Conservation (phyloP, 1,140 invertebrate species). For the Macrosteles quadrilineatus region DNA sequence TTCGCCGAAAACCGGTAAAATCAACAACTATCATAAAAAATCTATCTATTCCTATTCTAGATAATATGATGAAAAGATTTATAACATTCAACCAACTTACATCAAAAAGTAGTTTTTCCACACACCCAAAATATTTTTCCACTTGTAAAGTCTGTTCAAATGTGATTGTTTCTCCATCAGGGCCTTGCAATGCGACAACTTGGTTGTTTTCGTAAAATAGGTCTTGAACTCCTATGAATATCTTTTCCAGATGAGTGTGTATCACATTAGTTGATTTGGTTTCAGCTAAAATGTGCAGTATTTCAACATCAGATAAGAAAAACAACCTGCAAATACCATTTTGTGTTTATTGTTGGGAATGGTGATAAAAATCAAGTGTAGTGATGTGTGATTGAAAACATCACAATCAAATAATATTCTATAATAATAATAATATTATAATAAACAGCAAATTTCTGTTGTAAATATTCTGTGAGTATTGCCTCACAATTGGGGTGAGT, state of each 20-base stretch:
- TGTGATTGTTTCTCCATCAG: constrained; percentile 77
- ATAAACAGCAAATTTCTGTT: too few relatives aligned
- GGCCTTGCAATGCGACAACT: constrained; percentile 82
- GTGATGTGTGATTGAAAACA: too few relatives aligned
- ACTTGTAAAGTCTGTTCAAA: constrained; percentile 73
- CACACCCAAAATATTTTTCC: constrained; percentile 59
- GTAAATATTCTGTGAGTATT: too few relatives aligned
- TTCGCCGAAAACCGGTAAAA: too few relatives aligned
- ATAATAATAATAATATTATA: too few relatives aligned
- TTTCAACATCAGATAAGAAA: constrained; percentile 94
- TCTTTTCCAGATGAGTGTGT: constrained; percentile 89
- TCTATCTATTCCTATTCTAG: background rate
- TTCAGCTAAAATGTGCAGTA: constrained; percentile 93
- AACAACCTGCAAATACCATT: constrained; percentile 82
- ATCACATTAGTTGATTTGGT: constrained; percentile 85
- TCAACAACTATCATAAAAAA: background rate
- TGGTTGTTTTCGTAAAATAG: constrained; percentile 76
- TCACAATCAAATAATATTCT: too few relatives aligned
- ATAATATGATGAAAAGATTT: background rate
- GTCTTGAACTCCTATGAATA: constrained; percentile 78
- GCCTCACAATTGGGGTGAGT: too few relatives aligned
- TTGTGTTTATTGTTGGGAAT: too few relatives aligned
- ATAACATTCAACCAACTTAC: constrained; percentile 36
- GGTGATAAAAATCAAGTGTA: too few relatives aligned
- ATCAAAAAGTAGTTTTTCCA: constrained; percentile 90